Base-by-base conservation (phyloP, 2,113 vertebrate species). In the Clarias macrocephalus region DNA sequence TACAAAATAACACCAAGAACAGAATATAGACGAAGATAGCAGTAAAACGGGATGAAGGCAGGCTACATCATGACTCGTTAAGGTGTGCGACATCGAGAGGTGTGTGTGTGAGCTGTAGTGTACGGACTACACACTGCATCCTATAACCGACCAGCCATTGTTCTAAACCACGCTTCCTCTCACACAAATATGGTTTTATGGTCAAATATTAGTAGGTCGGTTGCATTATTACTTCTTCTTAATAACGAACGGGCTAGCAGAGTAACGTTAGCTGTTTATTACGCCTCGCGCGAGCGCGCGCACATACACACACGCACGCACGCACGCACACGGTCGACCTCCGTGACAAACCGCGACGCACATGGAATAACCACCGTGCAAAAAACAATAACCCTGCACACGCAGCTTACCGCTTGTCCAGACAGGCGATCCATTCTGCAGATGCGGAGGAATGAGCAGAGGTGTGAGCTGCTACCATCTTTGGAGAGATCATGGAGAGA, bases 381-480 rank as follows among this genome's bases (percentile, higher is more conserved):
- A 3, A 28, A 76, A 85, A 48, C 0, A 62, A n/a, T 0, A 42
- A 6, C 37, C 21, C 2, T 83, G 37, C 11, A 80, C 19, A 76
- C 59, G n/a, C 11, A 60, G 12, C 82, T 87, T 96, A 99, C 98
- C 98, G 97, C 92, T 99, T 99, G 94, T 99, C 98, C 91, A 99
- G 94, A 92, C 97, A 98, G 90, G 97, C 93, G 91, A 99, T 97
- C 97, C 98, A 98, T 93, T 97, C 97, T 88, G 95, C 92, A 83
- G 97, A 97, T 87, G 97, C 96, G 70, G 96, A 94, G 80, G 97
- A 93, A 93, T 96, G 97, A 85, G 96, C 94, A 84, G 95, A 95
- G 82, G 96, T 93, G 95, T 96, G 97, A 88, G 96, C 97, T 90
- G 97, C 97, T 72, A 99, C 97, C 97, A 99, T 99, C 94, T 94